Conservation (phyloP, 2,888 invertebrate genomes). For the Dryocosmus kuriphilus region DNA sequence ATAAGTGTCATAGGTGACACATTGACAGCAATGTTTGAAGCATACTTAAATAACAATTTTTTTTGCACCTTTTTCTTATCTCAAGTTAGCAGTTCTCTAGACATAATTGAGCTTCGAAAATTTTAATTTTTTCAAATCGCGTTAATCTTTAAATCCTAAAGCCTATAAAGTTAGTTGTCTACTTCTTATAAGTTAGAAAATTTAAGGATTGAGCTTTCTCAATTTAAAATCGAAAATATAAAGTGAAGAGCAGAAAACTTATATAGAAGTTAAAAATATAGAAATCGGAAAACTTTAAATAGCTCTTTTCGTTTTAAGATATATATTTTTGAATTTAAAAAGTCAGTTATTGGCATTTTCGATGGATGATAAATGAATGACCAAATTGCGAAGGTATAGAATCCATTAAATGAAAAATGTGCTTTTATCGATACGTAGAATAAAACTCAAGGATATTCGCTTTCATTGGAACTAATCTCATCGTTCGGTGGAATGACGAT, state of each 20-base stretch:
- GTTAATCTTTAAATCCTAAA: too few relatives aligned
- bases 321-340: too few relatives aligned
- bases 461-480: not conserved
- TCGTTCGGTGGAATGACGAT: not conserved
- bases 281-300: too few relatives aligned
- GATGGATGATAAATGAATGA: not conserved
- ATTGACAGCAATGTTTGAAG: not conserved
- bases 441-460: not conserved
- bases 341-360: too few relatives aligned
- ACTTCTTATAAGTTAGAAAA: too few relatives aligned
- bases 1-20: not conserved
- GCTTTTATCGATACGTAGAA: not conserved
- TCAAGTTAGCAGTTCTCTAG: not conserved
- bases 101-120: too few relatives aligned
- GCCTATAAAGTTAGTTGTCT: too few relatives aligned
- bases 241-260: too few relatives aligned
- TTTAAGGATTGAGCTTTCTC: not conserved
- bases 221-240: too few relatives aligned
- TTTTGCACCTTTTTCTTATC: not conserved
- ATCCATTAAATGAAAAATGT: not conserved
- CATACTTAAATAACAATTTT: not conserved
- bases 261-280: too few relatives aligned
- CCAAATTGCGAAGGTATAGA: not conserved
- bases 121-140: too few relatives aligned
- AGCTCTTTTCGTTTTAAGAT: too few relatives aligned